Conservation (phyloP, 2,888 invertebrate genomes). For the Dryococelus australis region DNA sequence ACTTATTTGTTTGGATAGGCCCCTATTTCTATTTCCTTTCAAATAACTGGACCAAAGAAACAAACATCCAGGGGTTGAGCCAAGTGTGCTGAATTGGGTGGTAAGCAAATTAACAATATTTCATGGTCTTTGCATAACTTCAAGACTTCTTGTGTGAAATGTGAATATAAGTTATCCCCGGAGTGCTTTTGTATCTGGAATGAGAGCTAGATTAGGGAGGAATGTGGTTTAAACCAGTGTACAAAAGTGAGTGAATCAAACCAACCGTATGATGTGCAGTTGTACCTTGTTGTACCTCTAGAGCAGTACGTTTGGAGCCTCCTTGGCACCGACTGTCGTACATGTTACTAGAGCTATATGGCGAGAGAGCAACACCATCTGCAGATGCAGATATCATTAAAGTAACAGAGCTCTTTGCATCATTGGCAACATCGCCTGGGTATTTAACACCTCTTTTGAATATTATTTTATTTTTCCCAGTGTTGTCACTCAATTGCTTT, state of each 20-base stretch:
- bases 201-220: conserved; percentile 47
- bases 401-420: conserved; percentile 45
- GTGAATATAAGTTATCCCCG: conserved; percentile 45
- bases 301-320: conserved; percentile 44
- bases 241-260: conserved; percentile 52
- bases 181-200: conserved; percentile 46
- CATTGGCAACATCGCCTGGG: conserved; percentile 48
- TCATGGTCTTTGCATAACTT: conserved; percentile 50
- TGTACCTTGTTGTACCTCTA: conserved; percentile 44
- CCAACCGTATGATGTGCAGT: conserved; percentile 51
- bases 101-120: conserved; percentile 52
- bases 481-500: conserved; percentile 35
- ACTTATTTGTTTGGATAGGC: neutral
- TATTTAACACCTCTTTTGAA: conserved; percentile 47
- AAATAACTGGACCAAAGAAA: conserved; percentile 47
- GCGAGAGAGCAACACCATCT: conserved; percentile 47
- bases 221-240: conserved; percentile 52
- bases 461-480: conserved; percentile 47
- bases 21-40: neutral
- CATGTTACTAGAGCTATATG: conserved; percentile 48
- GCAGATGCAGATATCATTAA: conserved; percentile 50
- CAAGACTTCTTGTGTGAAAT: conserved; percentile 49
- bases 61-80: conserved; percentile 50
- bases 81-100: conserved; percentile 50
- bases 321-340: conserved; percentile 49